Base-by-base conservation (phyloP, 1,140 invertebrate species). In the Penaeus chinensis region DNA sequence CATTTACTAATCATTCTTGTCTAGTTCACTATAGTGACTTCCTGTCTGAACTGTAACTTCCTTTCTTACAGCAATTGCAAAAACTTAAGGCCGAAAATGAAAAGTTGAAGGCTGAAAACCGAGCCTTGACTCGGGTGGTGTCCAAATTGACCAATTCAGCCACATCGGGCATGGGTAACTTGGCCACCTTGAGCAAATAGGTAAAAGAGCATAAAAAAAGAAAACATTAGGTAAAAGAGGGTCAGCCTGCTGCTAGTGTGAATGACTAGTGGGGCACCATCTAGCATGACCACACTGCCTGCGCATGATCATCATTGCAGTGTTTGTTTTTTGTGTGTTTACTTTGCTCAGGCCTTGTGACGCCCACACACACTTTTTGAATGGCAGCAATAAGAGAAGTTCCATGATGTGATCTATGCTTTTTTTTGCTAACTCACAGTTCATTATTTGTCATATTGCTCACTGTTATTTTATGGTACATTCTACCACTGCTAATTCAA, bases 81-180 rank as follows among this genome's bases (percentile, higher is more conserved):
- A 98, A 97, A 94, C 95, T 97, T 94, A 98, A 98, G 96, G 96
- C 96, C 93, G 97, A 98, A 95, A 98, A 97, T 95, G 97, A 98
- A 95, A 96, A 96, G 94, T 94, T 98, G 95, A 96, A 96, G 94
- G 96, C 96, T 92, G 97, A 98, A 95, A 98, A 98, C 94, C 95
- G 96, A 93, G 96, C 97, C 93, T 95, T 98, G 93, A 97, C 96
- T 93, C 95, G 97, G 93, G 97, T 98, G 93, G 96, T 98, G 93
- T 97, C 96, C 94, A 98, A 98, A 96, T 95, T 98, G 94, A 97
- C 96, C 80, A 96, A 96, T 95, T 96, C 96, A 93, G 94, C 91
- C 71, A 87, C 86, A 76, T 69, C 86, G 65, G 86, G 86, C 86
- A 83, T 87, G 80, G 80, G 80, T 87, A 87, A 65, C 86, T 87